Base-by-base conservation (phyloP, 2,888 invertebrate genomes). In the Drosophila demipolita region DNA sequence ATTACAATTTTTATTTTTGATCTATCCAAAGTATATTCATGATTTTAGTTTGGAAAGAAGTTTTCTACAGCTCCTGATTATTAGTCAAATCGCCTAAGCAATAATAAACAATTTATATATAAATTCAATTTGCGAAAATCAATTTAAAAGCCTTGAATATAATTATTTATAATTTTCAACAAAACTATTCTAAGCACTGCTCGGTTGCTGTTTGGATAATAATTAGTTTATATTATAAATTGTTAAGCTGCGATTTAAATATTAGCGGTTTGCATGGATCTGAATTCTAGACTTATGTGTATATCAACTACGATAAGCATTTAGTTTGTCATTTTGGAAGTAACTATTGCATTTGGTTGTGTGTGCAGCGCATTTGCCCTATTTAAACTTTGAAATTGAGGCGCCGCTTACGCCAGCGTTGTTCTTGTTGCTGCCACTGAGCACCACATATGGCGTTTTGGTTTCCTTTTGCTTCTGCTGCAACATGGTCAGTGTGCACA, bases 381-480 rank as follows among this genome's bases (percentile, higher is more conserved):
- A 92, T 75, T 93, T 93, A 76, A 92, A 92, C 80, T 93, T 93
- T 45, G 92, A 90, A 83, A 93, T 92, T 49, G 91, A 91, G 23
- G 90, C 82, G 48, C 93, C 91, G 64, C 88, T 84, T n/a, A 91
- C 82, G 42, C 84, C 83, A 1, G 87, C 78, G 5, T 91, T 80
- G 5, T 94, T 94, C 82, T 96, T 95, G 94, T 97, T 97, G 91
- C 96, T 96, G 61, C 99, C 99, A 92, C 98, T 98, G 50, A 99
- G 95, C 77, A 99, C 96, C 82, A 99, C 96, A 93, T 96, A 99
- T 0, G 99, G 96, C 35, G 98, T 97, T 90, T 98, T 97, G 17
- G 98, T 97, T 94, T 98, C 97, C 90, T 97, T 97, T 93, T 99
- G 99, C 93, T 99, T 99, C 75, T 98, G 97, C 93, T 98, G 97